Conservation (phyloP, 1,140 invertebrate species). For the Phthorimaea operculella region DNA sequence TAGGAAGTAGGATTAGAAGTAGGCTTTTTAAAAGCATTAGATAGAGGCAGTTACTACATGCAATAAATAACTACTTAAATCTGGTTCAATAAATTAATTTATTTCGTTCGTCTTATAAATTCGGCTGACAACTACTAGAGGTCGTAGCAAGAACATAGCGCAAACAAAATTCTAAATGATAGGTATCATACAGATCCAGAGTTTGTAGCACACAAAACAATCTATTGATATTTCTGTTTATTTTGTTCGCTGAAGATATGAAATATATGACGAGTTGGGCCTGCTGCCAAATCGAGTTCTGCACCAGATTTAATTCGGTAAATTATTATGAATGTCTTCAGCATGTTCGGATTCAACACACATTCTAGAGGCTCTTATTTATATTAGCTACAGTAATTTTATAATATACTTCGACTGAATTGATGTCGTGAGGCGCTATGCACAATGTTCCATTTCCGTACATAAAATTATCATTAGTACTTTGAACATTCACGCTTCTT, state of each 20-base stretch:
- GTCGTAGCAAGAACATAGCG: no score
- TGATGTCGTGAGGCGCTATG: no score
- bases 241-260: constrained; percentile 24
- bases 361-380: constrained; percentile 13
- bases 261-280: constrained; percentile 36
- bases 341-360: constrained; percentile 24
- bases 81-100: no score
- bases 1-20: no score
- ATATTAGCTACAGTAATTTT: neutral
- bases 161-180: neutral
- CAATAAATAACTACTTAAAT: no score
- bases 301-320: constrained; percentile 33
- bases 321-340: constrained; percentile 42
- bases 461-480: no score
- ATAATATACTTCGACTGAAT: neutral
- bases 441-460: no score
- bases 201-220: neutral
- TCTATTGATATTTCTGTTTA: constrained; percentile 17
- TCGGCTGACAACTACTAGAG: no score
- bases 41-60: no score
- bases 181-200: neutral
- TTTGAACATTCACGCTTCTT: no score
- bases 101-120: no score
- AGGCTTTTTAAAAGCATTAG: no score
- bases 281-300: constrained; percentile 34